Base-by-base conservation (phyloP, 2,113 vertebrate species). In the Spea multiplicata region DNA sequence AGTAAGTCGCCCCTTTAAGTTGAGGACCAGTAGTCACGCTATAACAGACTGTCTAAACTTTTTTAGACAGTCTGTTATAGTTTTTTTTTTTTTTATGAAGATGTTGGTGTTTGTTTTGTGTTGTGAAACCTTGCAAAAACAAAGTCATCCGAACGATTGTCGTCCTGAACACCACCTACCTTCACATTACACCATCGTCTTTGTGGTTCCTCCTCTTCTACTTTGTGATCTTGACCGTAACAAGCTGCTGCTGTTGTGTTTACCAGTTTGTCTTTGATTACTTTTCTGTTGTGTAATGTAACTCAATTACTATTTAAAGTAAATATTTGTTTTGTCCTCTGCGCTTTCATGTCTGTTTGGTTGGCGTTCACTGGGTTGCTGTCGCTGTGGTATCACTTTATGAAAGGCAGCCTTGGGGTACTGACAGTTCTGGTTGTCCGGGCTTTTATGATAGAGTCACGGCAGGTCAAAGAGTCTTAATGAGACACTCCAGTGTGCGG, bases 181-280 rank as follows among this genome's bases (percentile, higher is more conserved):
- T 72, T 55, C 4, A 61, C 46, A 69, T 69, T 52, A 52, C 68
- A 52, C 46, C 66, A n/a, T 16, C 17, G 1, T 13, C 50, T 59
- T 13, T 12, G 55, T 12, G 14, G 9, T 13, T 16, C 45, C 7
- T 6, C 47, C 12, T n/a, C 47, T 45, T 57, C 6, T 48, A 17
- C 72, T 10, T 30, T 48, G n/a, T 65, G 55, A 47, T 65, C 46
- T 44, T 7, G 48, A 9, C 55, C 62, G 13, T 4, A 74, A 74
- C 61, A 74, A 74, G 50, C 73, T 49, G 17, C 44, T 44, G 62
- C 61, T 65, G 61, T 65, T 74, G 13, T 8, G 44, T 49, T 65
- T 74, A 8, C 48, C 14, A 16, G 16, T 45, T 74, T 46, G 47
- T 14, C 71, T 45, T 59, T 47, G 44, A 73, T 46, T 8, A 17